These are phyloP conservation scores for Belonocnema kinseyi DNA, from an alignment of 1,140 invertebrate species.

Conservation along the genomic window DNA sequence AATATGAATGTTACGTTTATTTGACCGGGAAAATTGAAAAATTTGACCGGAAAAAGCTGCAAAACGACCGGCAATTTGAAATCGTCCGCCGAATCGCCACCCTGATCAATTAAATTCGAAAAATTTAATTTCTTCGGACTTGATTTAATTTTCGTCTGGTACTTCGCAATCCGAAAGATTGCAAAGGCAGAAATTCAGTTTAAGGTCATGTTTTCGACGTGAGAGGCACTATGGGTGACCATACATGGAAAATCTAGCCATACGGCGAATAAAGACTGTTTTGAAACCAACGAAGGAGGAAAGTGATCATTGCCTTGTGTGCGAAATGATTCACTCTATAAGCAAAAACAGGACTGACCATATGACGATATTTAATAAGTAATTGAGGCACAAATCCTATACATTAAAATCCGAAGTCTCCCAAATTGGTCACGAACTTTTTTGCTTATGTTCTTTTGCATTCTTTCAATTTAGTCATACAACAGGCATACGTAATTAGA, in stretches of 20 bases:
- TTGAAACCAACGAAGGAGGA: conserved; percentile 52
- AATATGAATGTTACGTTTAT: too few species aligned
- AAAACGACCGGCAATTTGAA: too few species aligned
- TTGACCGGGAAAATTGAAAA: too few species aligned
- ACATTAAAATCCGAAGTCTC: background rate
- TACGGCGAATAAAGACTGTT: conserved; percentile 56
- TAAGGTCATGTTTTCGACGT: conserved; percentile 51
- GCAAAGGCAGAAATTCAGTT: conserved; percentile 49
- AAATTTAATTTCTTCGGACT: too few species aligned
- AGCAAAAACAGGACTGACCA: conserved; percentile 33
- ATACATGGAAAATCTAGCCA: conserved; percentile 51
- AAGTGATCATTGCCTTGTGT: conserved; percentile 52
- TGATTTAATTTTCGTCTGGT: background rate
- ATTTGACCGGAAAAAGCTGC: too few species aligned
- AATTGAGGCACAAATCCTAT: background rate
- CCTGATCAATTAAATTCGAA: background rate
- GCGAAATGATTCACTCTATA: conserved; percentile 52
- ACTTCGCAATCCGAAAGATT: conserved; percentile 34
- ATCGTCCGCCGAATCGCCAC: too few species aligned
- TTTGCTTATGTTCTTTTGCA: background rate
- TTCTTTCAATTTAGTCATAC: background rate
- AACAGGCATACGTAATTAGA: too few species aligned
- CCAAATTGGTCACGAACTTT: background rate
- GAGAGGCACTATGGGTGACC: conserved; percentile 43
- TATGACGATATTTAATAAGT: conserved; percentile 21